phyloP scores from a whole-genome alignment of 2,113 vertebrate genomes.

The Trochalopteron elliotii region DNA sequence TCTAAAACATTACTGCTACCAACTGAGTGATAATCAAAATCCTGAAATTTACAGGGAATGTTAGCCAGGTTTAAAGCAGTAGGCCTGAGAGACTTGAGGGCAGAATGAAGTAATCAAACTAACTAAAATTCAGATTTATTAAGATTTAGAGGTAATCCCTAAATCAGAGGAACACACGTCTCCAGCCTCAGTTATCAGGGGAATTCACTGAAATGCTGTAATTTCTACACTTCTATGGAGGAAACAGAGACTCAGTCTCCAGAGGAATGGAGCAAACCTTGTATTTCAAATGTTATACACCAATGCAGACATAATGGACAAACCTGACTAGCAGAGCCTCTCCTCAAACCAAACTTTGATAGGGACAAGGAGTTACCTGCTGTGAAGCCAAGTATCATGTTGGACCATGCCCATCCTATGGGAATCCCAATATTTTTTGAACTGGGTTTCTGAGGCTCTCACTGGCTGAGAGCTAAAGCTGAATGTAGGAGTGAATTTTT shows the following conservation, averaged over 20 bases:
- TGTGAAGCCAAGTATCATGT: not conserved
- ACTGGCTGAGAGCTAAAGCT: not conserved
- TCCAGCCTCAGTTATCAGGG: not conserved
- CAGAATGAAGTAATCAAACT: not conserved
- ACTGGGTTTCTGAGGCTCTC: not conserved
- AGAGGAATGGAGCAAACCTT: not conserved
- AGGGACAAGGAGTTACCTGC: not conserved
- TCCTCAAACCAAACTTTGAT: not conserved
- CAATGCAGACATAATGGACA: not conserved
- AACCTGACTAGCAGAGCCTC: not conserved
- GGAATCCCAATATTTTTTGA: not conserved
- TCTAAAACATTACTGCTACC: not conserved
- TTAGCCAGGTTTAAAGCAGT: not conserved
- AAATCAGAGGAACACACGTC: not conserved
- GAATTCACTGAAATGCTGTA: not conserved
- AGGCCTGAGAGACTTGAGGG: not conserved
- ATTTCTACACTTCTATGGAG: not conserved
- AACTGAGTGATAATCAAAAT: not conserved
- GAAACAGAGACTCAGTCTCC: not conserved
- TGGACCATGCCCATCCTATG: too few relatives aligned
- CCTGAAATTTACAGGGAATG: not conserved
- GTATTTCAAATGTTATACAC: not conserved
- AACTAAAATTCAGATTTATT: not conserved
- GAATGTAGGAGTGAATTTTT: too few relatives aligned
- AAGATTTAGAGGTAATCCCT: not conserved